Evolutionary conservation across 1,140 invertebrate genomes (phyloP).

Genomic region (Thalassaphorura encarpata): DNA sequence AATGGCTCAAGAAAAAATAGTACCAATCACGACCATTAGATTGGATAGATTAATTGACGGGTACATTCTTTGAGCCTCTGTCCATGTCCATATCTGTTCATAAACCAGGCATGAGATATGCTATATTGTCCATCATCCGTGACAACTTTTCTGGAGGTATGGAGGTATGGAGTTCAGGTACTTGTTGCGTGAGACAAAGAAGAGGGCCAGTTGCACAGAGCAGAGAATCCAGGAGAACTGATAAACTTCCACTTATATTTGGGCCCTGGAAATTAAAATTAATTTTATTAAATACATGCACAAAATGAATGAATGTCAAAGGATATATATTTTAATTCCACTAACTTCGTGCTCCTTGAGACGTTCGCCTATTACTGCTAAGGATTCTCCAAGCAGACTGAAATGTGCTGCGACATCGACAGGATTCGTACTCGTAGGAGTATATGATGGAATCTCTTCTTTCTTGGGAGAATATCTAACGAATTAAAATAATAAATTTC

Average conservation of each 20-base stretch:
- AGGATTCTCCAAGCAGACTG: slow-evolving; percentile 80
- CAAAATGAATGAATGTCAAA: not conserved
- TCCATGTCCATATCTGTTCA: slow-evolving; percentile 43
- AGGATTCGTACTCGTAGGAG: slow-evolving; percentile 66
- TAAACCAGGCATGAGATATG: slow-evolving; percentile 92
- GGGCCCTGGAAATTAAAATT: slow-evolving; percentile 53
- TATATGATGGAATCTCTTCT: slow-evolving; percentile 42
- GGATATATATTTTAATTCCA: not conserved
- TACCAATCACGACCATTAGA: too few species aligned
- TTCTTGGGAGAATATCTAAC: slow-evolving; percentile 19
- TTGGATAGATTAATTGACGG: too few species aligned
- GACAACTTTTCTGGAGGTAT: slow-evolving; percentile 57
- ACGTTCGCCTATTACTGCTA: slow-evolving; percentile 83
- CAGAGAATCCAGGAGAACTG: slow-evolving; percentile 85
- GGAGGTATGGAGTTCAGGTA: slow-evolving; percentile 64
- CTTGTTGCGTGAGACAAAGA: slow-evolving; percentile 72
- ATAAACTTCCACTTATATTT: slow-evolving; percentile 85
- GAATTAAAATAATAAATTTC: too few species aligned
- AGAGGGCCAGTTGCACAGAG: slow-evolving; percentile 86
- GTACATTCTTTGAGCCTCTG: too few species aligned
- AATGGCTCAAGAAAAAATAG: too few species aligned
- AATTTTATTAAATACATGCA: not conserved
- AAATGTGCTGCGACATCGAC: slow-evolving; percentile 88
- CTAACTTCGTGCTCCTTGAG: slow-evolving; percentile 79
- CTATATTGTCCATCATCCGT: slow-evolving; percentile 83